These are phyloP conservation scores for Balaeniceps rex DNA, from an alignment of 2,113 vertebrate genomes.

Conservation along the genomic window DNA sequence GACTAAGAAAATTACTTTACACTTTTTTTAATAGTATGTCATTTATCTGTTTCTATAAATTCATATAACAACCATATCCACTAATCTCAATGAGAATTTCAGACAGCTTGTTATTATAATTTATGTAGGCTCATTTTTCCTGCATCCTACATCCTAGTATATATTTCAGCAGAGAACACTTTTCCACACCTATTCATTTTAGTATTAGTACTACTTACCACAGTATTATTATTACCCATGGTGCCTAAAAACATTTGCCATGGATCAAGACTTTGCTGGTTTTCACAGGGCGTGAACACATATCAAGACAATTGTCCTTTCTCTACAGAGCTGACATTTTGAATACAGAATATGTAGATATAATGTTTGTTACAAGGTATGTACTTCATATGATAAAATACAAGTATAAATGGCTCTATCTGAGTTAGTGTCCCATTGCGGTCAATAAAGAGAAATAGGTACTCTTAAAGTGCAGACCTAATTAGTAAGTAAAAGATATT, in stretches of 20 bases:
- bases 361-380: neutral
- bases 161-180: neutral
- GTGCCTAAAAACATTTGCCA: neutral
- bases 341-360: neutral
- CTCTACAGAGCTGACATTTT: neutral
- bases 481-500: neutral
- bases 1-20: neutral
- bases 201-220: neutral
- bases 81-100: neutral
- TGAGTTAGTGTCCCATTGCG: neutral
- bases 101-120: neutral
- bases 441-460: neutral
- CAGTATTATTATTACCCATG: neutral
- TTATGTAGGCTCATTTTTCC: neutral
- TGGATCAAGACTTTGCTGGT: neutral
- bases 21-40: rapidly evolving
- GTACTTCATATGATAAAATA: neutral
- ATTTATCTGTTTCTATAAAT: neutral
- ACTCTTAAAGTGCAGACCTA: neutral
- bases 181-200: neutral
- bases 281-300: neutral
- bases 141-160: neutral
- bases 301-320: neutral
- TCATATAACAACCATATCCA: neutral
- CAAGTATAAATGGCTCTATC: neutral